Base-by-base conservation (phyloP, 2,797 vertebrate genomes). In the Girardinus metallicus region DNA sequence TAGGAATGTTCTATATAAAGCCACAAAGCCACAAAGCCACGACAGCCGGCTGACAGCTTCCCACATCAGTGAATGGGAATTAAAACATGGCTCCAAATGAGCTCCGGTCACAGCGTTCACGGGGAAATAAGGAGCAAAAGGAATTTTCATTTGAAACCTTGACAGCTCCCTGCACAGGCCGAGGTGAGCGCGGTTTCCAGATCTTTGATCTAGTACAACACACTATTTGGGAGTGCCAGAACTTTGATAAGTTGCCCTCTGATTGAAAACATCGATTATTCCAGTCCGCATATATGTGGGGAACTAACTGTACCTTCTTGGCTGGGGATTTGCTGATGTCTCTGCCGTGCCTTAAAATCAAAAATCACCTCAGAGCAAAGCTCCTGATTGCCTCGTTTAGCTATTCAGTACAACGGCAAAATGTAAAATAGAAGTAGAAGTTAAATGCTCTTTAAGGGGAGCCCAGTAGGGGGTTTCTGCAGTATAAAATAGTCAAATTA, bases 31-130 rank as follows among this genome's bases (percentile, higher is more conserved):
- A 16, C 31, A 29, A 81, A 80, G 76, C 41, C 75, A 73, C 90
- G 86, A 84, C 90, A 89, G 77, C 87, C 88, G 87, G 79, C 82
- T 87, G 85, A 90, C 88, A 89, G 89, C 73, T 89, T 51, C 78
- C 85, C 85, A 91, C 88, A 87, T 91, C 87, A 86, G 87, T 83
- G 77, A 41, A 2, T 39, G 71, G 75, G 64, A 74, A 77, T 80
- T 80, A 74, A 88, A 89, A 84, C 60, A 49, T 43, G 26, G 62
- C 86, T 83, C 81, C 77, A 86, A 87, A 89, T 87, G 83, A 90
- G 85, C 70, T 70, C 80, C 80, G 74, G 85, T 75, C 46, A 76
- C n/a, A 2, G 31, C 55, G 29, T 88, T 90, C 80, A 66, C 73
- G 44, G 71, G 66, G 34, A 82, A 76, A 68, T 18, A 47, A 13